Base-by-base conservation (phyloP, 2,797 vertebrate genomes). In the Neosilurus hyrtlii region DNA sequence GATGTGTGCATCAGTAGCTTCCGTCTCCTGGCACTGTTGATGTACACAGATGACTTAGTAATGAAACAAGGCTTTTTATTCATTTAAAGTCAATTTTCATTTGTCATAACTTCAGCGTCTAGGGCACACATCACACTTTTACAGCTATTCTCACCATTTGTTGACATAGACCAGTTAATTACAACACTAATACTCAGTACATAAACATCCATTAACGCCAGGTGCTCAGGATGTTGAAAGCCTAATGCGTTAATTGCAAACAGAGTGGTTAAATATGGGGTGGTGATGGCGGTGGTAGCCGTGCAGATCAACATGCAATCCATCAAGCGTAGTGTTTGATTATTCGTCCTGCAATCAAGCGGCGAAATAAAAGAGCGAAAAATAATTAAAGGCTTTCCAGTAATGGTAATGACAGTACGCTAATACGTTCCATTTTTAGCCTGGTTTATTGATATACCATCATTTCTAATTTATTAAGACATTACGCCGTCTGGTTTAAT, bases 291-390 rank as follows among this genome's bases (percentile, higher is more conserved):
- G 10, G 90, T 92, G 89, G 87, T 84, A 89, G 89, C 91, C 88
- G 93, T 92, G 87, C 62, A 90, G 88, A 84, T 89, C 83, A 92
- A 90, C 89, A 89, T 82, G 89, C 89, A 88, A 93, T 93, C 90
- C 88, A 92, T 93, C 92, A 91, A 84, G 86, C 89, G 30, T 54
- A 84, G 84, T 67, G 84, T 87, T 88, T 88, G 89, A 90, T 86
- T 86, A 85, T 82, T 86, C 75, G 70, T 86, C 43, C 71, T 62
- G 79, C 51, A 84, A 87, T 77, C 67, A 75, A 63, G 15, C 37
- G 24, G 72, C 26, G 43, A 63, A 81, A 56, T 30, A 68, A 43
- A 14, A 65, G 61, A 37, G 81, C 12, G 30, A 51, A 76, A 76
- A 74, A 78, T 51, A 16, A 63, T 84, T 86, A 80, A 56, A 37